phyloP scores from a whole-genome alignment of 2,888 invertebrate genomes.

The Lepetodrilus schrolli region DNA sequence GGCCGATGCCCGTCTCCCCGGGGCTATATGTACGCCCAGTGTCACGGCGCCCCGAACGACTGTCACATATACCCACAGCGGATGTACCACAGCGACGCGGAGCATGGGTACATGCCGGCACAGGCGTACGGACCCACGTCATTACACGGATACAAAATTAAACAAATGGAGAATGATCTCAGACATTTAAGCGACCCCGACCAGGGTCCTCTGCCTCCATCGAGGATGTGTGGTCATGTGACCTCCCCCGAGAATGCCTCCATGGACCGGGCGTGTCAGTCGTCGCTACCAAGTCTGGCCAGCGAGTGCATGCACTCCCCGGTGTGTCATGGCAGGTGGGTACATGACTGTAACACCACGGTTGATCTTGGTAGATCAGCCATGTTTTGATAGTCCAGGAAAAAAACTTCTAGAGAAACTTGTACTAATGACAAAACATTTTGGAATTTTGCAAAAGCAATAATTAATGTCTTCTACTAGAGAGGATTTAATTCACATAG shows the following conservation, averaged over 20 bases:
- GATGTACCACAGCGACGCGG: slow-evolving; percentile 54
- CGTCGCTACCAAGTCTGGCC: slow-evolving; percentile 75
- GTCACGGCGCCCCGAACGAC: slow-evolving; percentile 20
- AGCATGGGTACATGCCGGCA: slow-evolving; percentile 37
- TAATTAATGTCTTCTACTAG: too few relatives aligned
- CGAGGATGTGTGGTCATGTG: slow-evolving; percentile 41
- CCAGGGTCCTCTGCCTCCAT: slow-evolving; percentile 51
- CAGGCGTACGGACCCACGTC: slow-evolving; percentile 37
- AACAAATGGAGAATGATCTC: slow-evolving; percentile 46
- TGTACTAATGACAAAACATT: too few relatives aligned
- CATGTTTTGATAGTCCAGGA: too few relatives aligned
- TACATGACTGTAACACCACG: too few relatives aligned
- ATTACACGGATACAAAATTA: slow-evolving; percentile 46
- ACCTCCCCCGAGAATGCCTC: slow-evolving; percentile 33
- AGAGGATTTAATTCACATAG: too few relatives aligned
- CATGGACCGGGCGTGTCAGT: slow-evolving; percentile 78
- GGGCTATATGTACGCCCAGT: slow-evolving; percentile 30
- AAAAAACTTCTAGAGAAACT: too few relatives aligned
- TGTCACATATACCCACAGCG: slow-evolving; percentile 39
- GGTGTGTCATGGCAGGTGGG: slow-evolving; percentile 48
- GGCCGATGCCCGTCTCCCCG: slow-evolving; percentile 28
- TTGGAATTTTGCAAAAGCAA: too few relatives aligned
- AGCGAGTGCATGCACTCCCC: slow-evolving; percentile 57
- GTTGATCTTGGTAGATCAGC: too few relatives aligned
- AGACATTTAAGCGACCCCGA: slow-evolving; percentile 49